A percentile compares a stretch with the other conserved stretches of the same genome.
These are phyloP conservation scores for Athalia rosae DNA, from an alignment of 2,888 invertebrate species.

Conservation along the genomic window DNA sequence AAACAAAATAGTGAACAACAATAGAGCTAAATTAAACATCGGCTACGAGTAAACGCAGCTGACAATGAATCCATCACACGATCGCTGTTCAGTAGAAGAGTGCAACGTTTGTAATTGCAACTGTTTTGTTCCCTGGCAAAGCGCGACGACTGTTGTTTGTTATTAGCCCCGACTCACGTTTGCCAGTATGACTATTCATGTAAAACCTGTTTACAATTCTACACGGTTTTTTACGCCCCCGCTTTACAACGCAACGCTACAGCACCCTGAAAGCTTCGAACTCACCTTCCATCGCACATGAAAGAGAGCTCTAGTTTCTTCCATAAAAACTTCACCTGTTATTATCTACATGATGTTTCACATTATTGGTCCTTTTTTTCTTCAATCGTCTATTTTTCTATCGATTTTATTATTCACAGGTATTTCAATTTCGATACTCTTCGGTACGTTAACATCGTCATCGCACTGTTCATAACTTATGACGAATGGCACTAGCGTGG, in stretches of 20 bases:
- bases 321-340: no score
- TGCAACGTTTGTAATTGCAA: slow-evolving; percentile 43
- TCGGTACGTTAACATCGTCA: no score
- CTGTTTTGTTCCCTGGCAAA: slow-evolving; percentile 36
- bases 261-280: neutral
- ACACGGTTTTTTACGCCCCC: slow-evolving; percentile 31
- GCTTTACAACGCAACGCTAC: neutral
- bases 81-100: slow-evolving; percentile 39
- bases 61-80: slow-evolving; percentile 41
- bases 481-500: neutral
- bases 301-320: neutral
- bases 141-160: slow-evolving; percentile 38
- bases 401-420: no score
- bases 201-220: slow-evolving; percentile 24
- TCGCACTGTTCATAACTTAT: neutral
- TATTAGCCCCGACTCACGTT: slow-evolving; percentile 26
- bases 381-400: no score
- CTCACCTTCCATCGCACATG: slow-evolving; percentile 1
- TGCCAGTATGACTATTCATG: slow-evolving; percentile 37
- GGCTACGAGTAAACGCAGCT: slow-evolving; percentile 38
- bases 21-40: slow-evolving; percentile 33
- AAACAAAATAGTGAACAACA: slow-evolving; percentile 28
- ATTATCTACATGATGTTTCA: no score
- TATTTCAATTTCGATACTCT: no score
- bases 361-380: no score